A percentile compares a stretch with the other conserved stretches of the same genome.
phyloP scores from a whole-genome alignment of 2,113 vertebrate species.

The Elephas maximus region DNA sequence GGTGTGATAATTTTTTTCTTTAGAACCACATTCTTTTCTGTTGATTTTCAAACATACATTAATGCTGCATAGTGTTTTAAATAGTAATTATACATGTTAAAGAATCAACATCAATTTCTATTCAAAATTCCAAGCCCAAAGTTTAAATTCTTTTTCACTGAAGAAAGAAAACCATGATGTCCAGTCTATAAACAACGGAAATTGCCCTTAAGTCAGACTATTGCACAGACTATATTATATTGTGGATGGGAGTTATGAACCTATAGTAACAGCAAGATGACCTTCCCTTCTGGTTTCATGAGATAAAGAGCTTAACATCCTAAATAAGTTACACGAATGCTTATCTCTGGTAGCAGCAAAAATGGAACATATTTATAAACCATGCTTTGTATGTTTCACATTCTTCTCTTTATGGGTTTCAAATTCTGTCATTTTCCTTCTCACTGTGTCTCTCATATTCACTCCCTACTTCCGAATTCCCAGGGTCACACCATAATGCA shows the following conservation, averaged over 20 bases:
- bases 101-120: neutral
- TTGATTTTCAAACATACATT: neutral
- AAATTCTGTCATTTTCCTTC: slow-evolving; percentile 31
- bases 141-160: neutral
- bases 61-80: neutral
- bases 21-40: neutral
- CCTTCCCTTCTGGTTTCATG: slow-evolving; percentile 50
- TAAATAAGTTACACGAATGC: slow-evolving; percentile 49
- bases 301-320: slow-evolving; percentile 69
- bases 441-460: neutral
- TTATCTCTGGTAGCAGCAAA: slow-evolving; percentile 49
- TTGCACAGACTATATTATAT: neutral
- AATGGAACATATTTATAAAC: slow-evolving; percentile 59
- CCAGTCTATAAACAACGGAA: neutral
- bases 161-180: slow-evolving; percentile 44
- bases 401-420: slow-evolving; percentile 46
- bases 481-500: neutral
- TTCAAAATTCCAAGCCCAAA: slow-evolving; percentile 34
- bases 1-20: neutral
- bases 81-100: neutral
- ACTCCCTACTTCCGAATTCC: neutral
- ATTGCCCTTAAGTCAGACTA: neutral
- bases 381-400: neutral
- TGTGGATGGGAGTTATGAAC: neutral
- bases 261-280: neutral